Conservation (phyloP, 2,113 vertebrate species). For the Boulengeromyrus knoepffleri region DNA sequence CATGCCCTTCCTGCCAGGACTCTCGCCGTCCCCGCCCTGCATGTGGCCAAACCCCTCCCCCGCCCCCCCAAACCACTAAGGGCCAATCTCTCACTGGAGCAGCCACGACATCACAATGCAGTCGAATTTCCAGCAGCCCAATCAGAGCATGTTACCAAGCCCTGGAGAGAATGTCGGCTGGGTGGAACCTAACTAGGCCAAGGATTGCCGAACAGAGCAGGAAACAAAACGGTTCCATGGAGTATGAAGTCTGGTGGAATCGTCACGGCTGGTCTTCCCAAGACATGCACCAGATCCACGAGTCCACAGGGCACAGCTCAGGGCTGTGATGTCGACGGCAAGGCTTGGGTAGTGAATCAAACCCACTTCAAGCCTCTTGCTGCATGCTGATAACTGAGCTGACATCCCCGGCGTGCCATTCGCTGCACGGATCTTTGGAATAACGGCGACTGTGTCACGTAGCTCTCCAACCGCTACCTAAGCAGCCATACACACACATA, state of each 20-base stretch:
- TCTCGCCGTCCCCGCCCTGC: conserved; percentile 42
- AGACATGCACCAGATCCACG: background rate
- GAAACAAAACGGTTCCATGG: background rate
- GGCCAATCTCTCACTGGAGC: conserved; percentile 45
- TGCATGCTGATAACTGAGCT: background rate
- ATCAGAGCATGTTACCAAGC: conserved; percentile 54
- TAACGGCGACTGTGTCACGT: conserved; percentile 33
- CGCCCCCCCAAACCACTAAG: background rate
- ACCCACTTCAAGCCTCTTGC: background rate
- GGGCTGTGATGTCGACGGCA: background rate
- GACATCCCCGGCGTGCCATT: background rate
- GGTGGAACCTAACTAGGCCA: conserved; percentile 55
- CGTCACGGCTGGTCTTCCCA: background rate
- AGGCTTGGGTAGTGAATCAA: background rate
- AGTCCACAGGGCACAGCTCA: background rate
- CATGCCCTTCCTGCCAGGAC: conserved; percentile 50
- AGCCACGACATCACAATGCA: conserved; percentile 58
- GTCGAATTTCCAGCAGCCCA: conserved; percentile 57
- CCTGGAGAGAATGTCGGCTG: conserved; percentile 37
- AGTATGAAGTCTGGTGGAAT: background rate
- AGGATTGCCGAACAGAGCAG: conserved; percentile 16
- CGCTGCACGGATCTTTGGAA: conserved; percentile 25
- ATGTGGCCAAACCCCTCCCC: conserved; percentile 13
- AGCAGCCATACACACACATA: conserved; percentile 19
- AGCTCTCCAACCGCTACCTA: conserved; percentile 17